A percentile compares a stretch with the other conserved stretches of the same genome.
Evolutionary conservation across 1,140 invertebrate genomes (phyloP).

Genomic region (Drosophila jambulina): DNA sequence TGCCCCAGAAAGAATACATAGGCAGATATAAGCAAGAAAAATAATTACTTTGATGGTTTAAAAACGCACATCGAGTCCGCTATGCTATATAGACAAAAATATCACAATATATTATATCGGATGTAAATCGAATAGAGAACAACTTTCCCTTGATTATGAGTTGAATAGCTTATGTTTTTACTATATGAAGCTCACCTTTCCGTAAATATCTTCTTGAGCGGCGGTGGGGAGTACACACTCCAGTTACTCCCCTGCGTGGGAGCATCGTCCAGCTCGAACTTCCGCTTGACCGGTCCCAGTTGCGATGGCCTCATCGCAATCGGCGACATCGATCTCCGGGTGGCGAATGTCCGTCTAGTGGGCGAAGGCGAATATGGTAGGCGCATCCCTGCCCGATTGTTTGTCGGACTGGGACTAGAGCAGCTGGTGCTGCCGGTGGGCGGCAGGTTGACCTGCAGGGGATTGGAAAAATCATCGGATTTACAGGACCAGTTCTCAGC

Average conservation of each 20-base stretch:
- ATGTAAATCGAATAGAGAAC: no score
- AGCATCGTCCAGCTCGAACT: constrained; percentile 91
- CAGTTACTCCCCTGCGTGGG: constrained; percentile 68
- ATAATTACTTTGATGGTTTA: background rate
- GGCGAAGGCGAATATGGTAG: constrained; percentile 91
- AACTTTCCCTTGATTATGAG: no score
- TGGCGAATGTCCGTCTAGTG: constrained; percentile 91
- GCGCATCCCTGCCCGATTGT: constrained; percentile 79
- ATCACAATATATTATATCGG: no score
- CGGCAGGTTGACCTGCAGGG: constrained; percentile 80
- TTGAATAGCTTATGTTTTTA: background rate
- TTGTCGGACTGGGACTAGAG: constrained; percentile 82
- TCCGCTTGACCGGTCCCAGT: constrained; percentile 91
- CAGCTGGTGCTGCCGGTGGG: constrained; percentile 59
- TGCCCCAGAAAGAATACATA: background rate
- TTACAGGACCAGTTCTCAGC: constrained; percentile 86
- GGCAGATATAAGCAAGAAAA: background rate
- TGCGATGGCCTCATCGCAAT: constrained; percentile 92
- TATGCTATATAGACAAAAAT: no score
- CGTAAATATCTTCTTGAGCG: constrained; percentile 82
- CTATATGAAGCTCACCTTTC: constrained; percentile 64
- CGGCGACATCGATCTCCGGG: constrained; percentile 92
- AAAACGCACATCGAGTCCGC: no score
- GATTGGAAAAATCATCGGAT: constrained; percentile 86
- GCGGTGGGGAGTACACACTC: constrained; percentile 81